Base-by-base conservation (phyloP, 2,797 vertebrate species). In the Rhabdophis nuchalis region DNA sequence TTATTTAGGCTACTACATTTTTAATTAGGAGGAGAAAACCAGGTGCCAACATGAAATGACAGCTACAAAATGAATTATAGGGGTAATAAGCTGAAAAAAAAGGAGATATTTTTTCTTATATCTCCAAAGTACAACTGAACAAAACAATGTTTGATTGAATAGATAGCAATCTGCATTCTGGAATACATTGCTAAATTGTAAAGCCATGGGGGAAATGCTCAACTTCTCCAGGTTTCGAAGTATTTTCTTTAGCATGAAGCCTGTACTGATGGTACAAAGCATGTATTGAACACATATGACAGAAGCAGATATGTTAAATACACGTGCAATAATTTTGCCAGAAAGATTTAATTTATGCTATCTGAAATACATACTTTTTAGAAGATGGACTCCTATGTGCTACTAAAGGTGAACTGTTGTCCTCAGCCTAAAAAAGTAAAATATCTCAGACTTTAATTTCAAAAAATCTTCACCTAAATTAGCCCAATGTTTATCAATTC, bases 201-300 rank as follows among this genome's bases (percentile, higher is more conserved):
- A 96, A 95, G 87, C 95, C 92, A n/a, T 91, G 50, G 25, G 85
- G 61, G 53, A 87, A 92, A 87, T 92, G 95, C 95, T 95, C 95
- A 96, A 95, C 60, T 58, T 94, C 12, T 20, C 54, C 77, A 9
- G 14, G 68, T 90, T 97, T 94, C 93, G 95, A 94, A 92, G 92
- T 89, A 36, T 36, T 32, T 32, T 41, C 36, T 94, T 93, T 94
- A 92, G 91, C 90, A 93, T 92, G 87, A 95, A 96, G 64, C 82
- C n/a, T 88, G 85, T 92, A 92, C 54, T 88, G 85, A 93, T 82
- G 88, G 68, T 85, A 46, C 92, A 89, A 94, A 93, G 77, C 0
- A 16, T 82, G 86, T n/a, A 85, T 3, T 27, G 50, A 56, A 56
- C 14, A 16, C 14, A 64, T 64, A 5, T n/a, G 61, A 64, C 29